phyloP scores from a whole-genome alignment of 2,797 vertebrate genomes.

The Microtus obscurus region DNA sequence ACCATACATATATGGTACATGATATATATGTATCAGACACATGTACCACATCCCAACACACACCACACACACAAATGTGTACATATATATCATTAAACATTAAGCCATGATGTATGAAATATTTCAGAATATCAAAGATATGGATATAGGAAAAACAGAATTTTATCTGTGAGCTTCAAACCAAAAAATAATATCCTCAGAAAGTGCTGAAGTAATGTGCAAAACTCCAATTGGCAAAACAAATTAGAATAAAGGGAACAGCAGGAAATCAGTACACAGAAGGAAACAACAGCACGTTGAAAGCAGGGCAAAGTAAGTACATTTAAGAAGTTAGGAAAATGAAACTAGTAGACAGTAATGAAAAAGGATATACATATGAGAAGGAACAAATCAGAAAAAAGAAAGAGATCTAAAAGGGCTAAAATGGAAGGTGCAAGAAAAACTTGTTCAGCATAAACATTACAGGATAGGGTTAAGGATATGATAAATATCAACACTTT shows the following conservation, averaged over 20 bases:
- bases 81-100: background rate
- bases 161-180: constrained; percentile 4
- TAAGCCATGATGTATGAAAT: background rate
- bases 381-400: background rate
- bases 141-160: background rate
- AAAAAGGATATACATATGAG: background rate
- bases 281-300: background rate
- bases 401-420: background rate
- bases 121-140: constrained; percentile 15
- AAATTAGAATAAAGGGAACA: background rate
- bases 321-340: background rate
- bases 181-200: background rate
- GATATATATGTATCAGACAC: background rate
- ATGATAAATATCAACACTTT: background rate
- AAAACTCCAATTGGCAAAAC: background rate
- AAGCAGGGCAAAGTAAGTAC: background rate
- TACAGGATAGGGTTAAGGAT: background rate
- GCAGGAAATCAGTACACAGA: background rate
- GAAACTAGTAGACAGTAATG: background rate
- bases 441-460: background rate
- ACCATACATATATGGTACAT: no score
- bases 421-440: background rate
- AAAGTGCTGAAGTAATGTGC: background rate
- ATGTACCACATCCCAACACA: background rate
- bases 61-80: background rate